Conservation (phyloP, 2,113 vertebrate species). For the Sitta europaea region DNA sequence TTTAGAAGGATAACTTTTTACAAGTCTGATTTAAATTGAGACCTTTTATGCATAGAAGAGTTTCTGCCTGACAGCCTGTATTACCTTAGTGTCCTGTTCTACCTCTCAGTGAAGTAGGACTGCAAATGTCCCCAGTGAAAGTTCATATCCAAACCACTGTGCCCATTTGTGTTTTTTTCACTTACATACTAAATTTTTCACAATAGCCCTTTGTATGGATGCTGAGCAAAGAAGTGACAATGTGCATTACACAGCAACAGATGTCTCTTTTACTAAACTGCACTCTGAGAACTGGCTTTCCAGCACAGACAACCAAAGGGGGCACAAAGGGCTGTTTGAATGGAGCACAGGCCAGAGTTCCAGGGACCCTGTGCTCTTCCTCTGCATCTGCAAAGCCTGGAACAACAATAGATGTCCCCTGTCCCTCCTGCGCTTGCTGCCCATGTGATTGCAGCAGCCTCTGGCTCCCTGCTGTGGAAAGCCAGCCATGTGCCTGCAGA, state of each 20-base stretch:
- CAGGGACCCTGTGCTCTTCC: background rate
- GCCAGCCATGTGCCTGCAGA: background rate
- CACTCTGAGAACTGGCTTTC: background rate
- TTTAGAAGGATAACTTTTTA: background rate
- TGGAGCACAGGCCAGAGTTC: background rate
- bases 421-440: background rate
- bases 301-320: background rate
- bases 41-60: background rate
- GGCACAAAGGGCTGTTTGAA: background rate
- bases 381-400: background rate
- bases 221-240: background rate
- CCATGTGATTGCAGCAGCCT: background rate
- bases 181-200: background rate
- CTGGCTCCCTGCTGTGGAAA: background rate
- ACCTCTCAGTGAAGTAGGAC: background rate
- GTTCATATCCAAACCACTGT: background rate
- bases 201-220: background rate
- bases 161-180: background rate
- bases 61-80: background rate
- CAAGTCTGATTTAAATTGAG: background rate
- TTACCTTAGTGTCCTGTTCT: background rate
- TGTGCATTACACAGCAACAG: background rate
- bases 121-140: background rate
- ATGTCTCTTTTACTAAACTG: background rate
- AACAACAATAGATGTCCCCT: fast-evolving